phyloP scores from a whole-genome alignment of 1,140 invertebrate species.

The Halesus radiatus region DNA sequence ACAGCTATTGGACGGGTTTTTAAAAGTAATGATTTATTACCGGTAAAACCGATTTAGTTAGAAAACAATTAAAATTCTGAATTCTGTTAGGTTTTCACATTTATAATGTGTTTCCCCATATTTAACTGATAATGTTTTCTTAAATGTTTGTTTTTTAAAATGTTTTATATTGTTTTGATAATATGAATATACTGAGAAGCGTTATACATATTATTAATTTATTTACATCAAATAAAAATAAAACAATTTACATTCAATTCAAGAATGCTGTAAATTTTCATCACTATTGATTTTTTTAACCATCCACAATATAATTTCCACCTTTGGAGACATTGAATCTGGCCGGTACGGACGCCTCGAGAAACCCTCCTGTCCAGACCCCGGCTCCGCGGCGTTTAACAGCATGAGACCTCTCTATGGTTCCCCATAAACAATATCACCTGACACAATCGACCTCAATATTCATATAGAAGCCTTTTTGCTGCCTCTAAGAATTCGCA shows the following conservation, averaged over 20 bases:
- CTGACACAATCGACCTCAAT: constrained; percentile 4
- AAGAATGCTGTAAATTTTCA: background rate
- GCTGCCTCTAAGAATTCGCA: constrained; percentile 7
- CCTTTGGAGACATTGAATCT: background rate
- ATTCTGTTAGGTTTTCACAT: no score
- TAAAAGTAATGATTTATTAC: no score
- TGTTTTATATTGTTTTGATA: no score
- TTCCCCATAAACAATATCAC: constrained; percentile 10
- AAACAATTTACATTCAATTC: background rate
- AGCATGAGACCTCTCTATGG: background rate
- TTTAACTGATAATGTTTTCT: no score
- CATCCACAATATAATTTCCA: background rate
- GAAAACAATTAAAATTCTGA: no score
- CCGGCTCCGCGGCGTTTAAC: background rate
- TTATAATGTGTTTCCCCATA: no score
- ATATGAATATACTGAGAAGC: no score
- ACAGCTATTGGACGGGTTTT: no score
- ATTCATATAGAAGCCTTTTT: constrained; percentile 3
- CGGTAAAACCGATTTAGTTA: no score
- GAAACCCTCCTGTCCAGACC: background rate
- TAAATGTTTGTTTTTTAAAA: no score
- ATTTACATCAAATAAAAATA: no score
- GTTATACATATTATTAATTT: no score
- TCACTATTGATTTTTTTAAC: background rate
- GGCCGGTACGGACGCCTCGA: background rate